Evolutionary conservation across 2,888 invertebrate genomes (phyloP).

Genomic region (Idaea aversata): DNA sequence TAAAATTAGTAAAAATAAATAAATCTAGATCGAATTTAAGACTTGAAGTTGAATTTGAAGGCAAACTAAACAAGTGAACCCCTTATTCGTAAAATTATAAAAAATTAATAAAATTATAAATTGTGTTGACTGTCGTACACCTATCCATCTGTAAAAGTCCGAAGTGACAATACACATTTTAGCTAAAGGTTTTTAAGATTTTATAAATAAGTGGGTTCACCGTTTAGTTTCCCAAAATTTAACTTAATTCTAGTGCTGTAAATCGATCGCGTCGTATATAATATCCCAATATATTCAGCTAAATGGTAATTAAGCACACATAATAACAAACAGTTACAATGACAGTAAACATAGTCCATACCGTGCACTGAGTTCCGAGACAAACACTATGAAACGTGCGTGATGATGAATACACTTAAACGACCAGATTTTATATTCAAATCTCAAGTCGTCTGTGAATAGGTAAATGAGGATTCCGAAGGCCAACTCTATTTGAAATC

Average conservation of each 20-base stretch:
- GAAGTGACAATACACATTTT: no score
- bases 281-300: background rate
- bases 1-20: background rate
- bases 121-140: no score
- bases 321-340: slow-evolving; percentile 32
- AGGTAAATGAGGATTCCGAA: slow-evolving; percentile 59
- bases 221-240: background rate
- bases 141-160: no score
- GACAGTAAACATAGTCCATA: slow-evolving; percentile 38
- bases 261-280: background rate
- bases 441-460: slow-evolving; percentile 35
- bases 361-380: slow-evolving; percentile 52
- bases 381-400: slow-evolving; percentile 30
- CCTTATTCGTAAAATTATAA: no score
- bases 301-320: slow-evolving; percentile 46
- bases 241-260: background rate
- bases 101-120: no score
- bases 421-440: background rate
- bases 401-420: slow-evolving; percentile 12
- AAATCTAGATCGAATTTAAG: background rate
- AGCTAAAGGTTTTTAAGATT: no score
- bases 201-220: no score
- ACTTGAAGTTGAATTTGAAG: background rate
- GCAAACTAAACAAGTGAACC: background rate
- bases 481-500: slow-evolving; percentile 51